These are phyloP conservation scores for Saturnia japonica DNA, from an alignment of 2,888 invertebrate genomes.

Conservation along the genomic window DNA sequence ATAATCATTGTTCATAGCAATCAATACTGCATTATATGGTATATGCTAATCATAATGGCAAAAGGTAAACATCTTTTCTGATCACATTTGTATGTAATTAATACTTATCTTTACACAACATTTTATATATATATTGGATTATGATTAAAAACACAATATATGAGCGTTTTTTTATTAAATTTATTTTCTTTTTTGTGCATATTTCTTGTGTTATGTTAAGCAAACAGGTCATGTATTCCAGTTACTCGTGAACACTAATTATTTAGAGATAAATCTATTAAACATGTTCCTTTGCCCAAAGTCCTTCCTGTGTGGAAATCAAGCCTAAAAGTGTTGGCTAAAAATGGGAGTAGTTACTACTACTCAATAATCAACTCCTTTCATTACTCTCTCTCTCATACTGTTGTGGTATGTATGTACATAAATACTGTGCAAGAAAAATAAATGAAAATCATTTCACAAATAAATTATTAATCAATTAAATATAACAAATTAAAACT, in stretches of 20 bases:
- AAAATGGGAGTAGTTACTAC: not conserved
- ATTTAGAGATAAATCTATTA: too few species aligned
- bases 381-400: not conserved
- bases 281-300: not conserved
- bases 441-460: not conserved
- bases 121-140: not conserved
- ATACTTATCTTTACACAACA: not conserved
- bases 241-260: too few species aligned
- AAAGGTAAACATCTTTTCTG: constrained; percentile 14
- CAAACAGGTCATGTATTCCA: too few species aligned
- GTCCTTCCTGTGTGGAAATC: not conserved
- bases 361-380: not conserved
- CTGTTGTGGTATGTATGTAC: not conserved
- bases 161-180: too few species aligned
- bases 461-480: too few species aligned
- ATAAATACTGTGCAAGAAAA: not conserved
- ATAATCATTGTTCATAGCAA: not conserved
- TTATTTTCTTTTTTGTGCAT: too few species aligned
- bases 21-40: constrained; percentile 5
- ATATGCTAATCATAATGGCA: not conserved
- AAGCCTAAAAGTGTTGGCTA: not conserved
- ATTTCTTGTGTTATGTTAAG: too few species aligned
- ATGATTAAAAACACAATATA: too few species aligned
- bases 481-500: too few species aligned
- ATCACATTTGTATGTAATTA: not conserved